Base-by-base conservation (phyloP, 2,888 invertebrate genomes). In the Oasisia sp. region DNA sequence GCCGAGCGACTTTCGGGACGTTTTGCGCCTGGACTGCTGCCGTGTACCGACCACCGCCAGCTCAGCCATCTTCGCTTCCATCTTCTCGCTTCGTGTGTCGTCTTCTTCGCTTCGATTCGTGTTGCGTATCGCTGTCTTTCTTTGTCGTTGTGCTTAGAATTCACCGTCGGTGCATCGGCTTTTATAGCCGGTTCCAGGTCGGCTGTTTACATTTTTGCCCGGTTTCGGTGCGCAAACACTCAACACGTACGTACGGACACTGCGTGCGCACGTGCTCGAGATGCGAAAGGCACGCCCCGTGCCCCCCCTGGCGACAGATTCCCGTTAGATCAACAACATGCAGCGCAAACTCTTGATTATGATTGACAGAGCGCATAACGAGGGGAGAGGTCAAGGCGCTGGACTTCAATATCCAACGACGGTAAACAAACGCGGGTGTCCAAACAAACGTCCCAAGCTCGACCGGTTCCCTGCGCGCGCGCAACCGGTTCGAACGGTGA, bases 41-140 rank as follows among this genome's bases (percentile, higher is more conserved):
- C 74, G 27, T n/a, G 74, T 27, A 27, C 19, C 19, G 4, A 74
- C 27, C 74, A 74, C 74, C 19, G 74, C 74, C n/a, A 74, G 74
- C 74, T 74, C 74, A n/a, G 74, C 74, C 74, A 74, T 74, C 74
- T 74, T 74, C 74, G 74, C 74, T 74, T 74, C 74, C 74, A 74
- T 74, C 74, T 19, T 74, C 74, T 74, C 74, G 19, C 74, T 74
- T 74, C 74, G 14, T 74, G 27, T 38, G 38, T 38, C 38, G 38
- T 1, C 3, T 74, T 19, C 74, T 74, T 74, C 74, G 27, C 74
- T 74, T 74, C 74, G 7, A 19, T 74, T 74, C 74, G 7, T 74
- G 74, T 74, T 7, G 74, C 7, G 74, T 74, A 5, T 74, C 74
- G 74, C 27, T 74, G 74, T 74, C 74, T 19, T n/a, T 74, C 74